Evolutionary conservation across 2,113 vertebrate species (phyloP).

Genomic region (Centrocercus urophasianus): DNA sequence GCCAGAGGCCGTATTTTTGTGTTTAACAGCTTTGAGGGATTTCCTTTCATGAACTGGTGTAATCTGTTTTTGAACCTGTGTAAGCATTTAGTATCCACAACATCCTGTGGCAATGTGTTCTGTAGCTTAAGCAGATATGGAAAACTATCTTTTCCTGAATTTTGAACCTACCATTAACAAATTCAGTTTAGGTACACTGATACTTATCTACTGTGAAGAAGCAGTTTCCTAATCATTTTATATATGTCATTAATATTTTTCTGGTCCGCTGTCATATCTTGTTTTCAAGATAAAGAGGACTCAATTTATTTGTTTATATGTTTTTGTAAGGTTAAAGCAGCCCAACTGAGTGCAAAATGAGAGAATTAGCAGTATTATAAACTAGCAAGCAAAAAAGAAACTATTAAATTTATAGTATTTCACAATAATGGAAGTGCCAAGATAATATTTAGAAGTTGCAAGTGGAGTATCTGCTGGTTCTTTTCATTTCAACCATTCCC

Average conservation of each 20-base stretch:
- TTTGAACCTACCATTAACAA: background rate
- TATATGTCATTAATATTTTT: background rate
- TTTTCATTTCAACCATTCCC: background rate
- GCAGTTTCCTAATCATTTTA: background rate
- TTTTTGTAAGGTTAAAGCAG: background rate
- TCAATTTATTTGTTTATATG: background rate
- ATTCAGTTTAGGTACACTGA: background rate
- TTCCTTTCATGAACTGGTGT: constrained; percentile 45
- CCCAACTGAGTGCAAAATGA: background rate
- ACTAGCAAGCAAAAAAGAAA: background rate
- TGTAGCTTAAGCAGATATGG: background rate
- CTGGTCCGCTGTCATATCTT: background rate
- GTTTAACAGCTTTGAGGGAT: constrained; percentile 49
- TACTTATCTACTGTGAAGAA: background rate
- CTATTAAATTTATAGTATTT: background rate
- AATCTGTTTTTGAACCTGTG: constrained; percentile 48
- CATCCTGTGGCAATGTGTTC: constrained; percentile 13
- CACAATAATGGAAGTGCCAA: background rate
- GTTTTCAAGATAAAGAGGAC: background rate
- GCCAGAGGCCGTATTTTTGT: constrained; percentile 23
- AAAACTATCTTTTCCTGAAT: background rate
- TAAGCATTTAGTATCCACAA: constrained; percentile 17
- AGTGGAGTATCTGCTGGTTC: background rate
- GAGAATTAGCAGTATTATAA: background rate
- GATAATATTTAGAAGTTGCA: background rate